Base-by-base conservation (phyloP, 2,888 invertebrate genomes). In the Strigamia maritima region DNA sequence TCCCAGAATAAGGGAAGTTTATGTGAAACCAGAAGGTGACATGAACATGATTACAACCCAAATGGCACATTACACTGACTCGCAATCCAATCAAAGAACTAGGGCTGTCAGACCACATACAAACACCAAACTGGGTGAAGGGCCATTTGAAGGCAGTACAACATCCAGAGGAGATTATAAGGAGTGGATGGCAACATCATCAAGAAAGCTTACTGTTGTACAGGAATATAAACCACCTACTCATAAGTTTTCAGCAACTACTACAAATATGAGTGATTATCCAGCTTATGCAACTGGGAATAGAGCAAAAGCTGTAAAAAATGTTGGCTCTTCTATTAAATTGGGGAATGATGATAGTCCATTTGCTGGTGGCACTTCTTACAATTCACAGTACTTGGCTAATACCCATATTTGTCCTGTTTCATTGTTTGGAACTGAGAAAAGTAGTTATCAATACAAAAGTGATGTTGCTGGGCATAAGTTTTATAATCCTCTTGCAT, bases 171-270 rank as follows among this genome's bases (percentile, higher is more conserved):
- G 49, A 26, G 77, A n/a, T 26, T 77, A 16, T 16, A n/a, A 35
- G n/a, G 3, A 77, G 54, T 77, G 77, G 77, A n/a, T 22, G 3
- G n/a, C 16, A 14, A 2, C 49, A 6, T 16, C 22, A 10, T 6
- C 16, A 14, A 44, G 49, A 26, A 49, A 28, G 22, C 10, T 54
- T 10, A 49, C 54, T 2, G 28, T 77, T 24, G 77, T 77, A 6
- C 77, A 49, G 10, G 77, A 77, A 16, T 77, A 77, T 16, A 54
- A 77, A 24, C 77, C 77, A 24, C 77, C 77, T 26, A 77, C 77
- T 26, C 49, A 22, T 22, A 77, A 77, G 49, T 77, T 77, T 26
- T 40, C 40, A 49, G 77, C 77, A n/a, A 49, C 54, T 4, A 24
- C 77, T 16, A 77, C 77, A 8, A 24, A 7, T 26, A 40, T 49